Base-by-base conservation (phyloP, 2,113 vertebrate genomes). In the Petrocephalus zakoni region DNA sequence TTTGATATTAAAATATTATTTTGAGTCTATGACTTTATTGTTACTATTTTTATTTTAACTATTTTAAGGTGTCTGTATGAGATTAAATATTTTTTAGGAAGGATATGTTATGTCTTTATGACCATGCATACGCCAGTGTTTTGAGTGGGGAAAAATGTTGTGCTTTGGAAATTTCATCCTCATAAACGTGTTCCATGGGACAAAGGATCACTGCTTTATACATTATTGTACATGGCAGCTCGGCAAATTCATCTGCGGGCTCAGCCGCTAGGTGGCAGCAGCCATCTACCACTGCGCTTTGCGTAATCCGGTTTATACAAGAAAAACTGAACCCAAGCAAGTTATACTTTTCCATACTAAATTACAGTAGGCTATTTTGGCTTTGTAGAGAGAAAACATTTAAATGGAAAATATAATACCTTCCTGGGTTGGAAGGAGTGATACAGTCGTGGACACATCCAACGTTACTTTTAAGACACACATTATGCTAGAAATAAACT, bases 201-300 rank as follows among this genome's bases (percentile, higher is more conserved):
- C 61, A 68, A 29, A 68, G 61, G 25, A 68, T n/a, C 61, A 25
- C 34, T 78, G 34, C 34, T 42, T 78, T 37, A 19, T 78, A 8
- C 34, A 42, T 37, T 78, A 78, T 19, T 78, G 72, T 19, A 78
- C 29, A 17, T 78, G 10, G 34, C 72, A 78, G 34, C 25, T 2
- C 29, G 17, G 34, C 11, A 75, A 37, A 37, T 37, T 34, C 11
- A 15, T 58, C 13, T 86, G 4, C 52, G 47, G 10, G 29, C 8
- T 85, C 19, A 53, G 9, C 64, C 87, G 37, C 25, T 34, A 88
- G 87, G 49, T 78, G 87, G 87, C 87, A 34, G 87, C 68, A 68
- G 29, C 8, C 22, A 88, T 51, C 75, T 56, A 21, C 6, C n/a
- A 6, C 8, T 52, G 7, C 46, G 19, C 17, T 42, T 22, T n/a